phyloP scores from a whole-genome alignment of 1,140 invertebrate genomes.

The Macrocentrus cingulum region DNA sequence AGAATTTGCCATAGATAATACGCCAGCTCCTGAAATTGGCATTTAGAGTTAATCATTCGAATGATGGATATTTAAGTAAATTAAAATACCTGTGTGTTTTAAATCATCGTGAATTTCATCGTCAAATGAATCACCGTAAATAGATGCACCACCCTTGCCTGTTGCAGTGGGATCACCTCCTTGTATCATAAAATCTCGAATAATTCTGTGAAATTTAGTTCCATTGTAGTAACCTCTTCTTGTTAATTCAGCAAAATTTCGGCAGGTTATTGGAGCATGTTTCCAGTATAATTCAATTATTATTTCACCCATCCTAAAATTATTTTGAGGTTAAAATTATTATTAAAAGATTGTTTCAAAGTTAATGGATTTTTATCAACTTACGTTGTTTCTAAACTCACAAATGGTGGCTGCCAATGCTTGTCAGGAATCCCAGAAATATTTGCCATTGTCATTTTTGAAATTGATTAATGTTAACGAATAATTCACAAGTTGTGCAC shows the following conservation, averaged over 20 bases:
- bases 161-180: constrained; percentile 93
- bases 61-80: constrained; percentile 2
- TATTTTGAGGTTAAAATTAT: constrained; percentile 22
- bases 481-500: too few species aligned
- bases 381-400: constrained; percentile 78
- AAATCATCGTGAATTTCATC: constrained; percentile 95
- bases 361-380: constrained; percentile 39
- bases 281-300: constrained; percentile 96
- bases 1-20: constrained; percentile 87
- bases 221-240: constrained; percentile 94
- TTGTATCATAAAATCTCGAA: constrained; percentile 98
- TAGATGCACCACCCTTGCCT: constrained; percentile 92
- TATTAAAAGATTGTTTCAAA: constrained; percentile 23
- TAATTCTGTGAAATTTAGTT: constrained; percentile 95
- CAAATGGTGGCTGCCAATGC: constrained; percentile 83
- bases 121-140: constrained; percentile 93
- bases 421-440: constrained; percentile 76
- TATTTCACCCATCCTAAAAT: constrained; percentile 89
- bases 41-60: constrained; percentile 8
- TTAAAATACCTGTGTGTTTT: constrained; percentile 82
- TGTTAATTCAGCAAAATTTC: constrained; percentile 94
- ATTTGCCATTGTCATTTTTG: constrained; percentile 44
- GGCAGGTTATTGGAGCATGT: constrained; percentile 91
- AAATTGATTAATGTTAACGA: too few species aligned
- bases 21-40: constrained; percentile 68